Percentiles rank a stretch among this genome's conserved stretches.
phyloP scores from a whole-genome alignment of 2,113 vertebrate species.

The Bubo blakistoni region DNA sequence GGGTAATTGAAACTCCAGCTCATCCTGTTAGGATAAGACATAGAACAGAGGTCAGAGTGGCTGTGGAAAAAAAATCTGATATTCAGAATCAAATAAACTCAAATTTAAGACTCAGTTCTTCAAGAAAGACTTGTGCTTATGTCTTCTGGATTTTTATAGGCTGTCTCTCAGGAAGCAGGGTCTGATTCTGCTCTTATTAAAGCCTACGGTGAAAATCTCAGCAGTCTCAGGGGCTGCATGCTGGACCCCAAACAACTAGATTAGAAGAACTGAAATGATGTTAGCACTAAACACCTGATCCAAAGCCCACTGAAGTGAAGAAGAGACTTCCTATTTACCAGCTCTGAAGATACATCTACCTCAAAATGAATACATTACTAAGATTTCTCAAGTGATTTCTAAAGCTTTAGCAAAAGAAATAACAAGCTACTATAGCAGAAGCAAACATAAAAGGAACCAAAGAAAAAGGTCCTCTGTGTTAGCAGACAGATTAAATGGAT shows the following conservation, averaged over 20 bases:
- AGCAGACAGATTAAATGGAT: neutral
- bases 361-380: constrained; percentile 32
- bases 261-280: constrained; percentile 37
- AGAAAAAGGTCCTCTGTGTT: constrained; percentile 16
- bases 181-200: neutral
- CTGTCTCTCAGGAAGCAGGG: neutral
- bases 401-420: constrained; percentile 27
- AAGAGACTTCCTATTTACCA: neutral
- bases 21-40: neutral
- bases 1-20: neutral
- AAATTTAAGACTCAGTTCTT: neutral
- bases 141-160: neutral
- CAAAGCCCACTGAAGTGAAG: constrained; percentile 11
- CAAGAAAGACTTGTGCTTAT: neutral
- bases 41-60: neutral
- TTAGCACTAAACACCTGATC: neutral
- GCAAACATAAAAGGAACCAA: neutral
- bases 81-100: neutral
- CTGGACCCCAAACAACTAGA: neutral
- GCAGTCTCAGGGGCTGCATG: neutral
- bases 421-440: neutral
- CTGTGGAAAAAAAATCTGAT: neutral
- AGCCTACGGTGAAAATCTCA: neutral
- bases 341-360: neutral
- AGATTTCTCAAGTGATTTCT: constrained; percentile 36